phyloP scores from a whole-genome alignment of 2,113 vertebrate species.

The Tiliqua scincoides region DNA sequence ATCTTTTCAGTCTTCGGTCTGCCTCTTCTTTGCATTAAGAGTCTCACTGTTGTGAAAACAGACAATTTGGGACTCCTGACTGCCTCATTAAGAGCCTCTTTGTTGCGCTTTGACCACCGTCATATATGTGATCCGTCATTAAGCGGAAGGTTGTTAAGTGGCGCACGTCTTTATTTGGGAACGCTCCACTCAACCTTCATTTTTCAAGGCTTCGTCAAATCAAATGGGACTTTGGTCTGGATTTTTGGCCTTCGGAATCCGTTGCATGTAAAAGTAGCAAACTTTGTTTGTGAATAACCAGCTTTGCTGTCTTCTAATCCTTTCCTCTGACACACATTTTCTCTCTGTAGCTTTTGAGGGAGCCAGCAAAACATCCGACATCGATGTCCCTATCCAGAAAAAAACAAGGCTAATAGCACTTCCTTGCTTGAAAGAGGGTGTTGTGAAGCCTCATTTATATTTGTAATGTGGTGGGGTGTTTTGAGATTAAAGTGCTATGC shows the following conservation, averaged over 20 bases:
- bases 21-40: too few species aligned
- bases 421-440: conserved; percentile 35
- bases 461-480: conserved; percentile 32
- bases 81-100: too few species aligned
- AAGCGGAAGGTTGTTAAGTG: too few species aligned
- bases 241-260: not conserved
- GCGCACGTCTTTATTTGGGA: too few species aligned
- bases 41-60: too few species aligned
- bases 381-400: not conserved
- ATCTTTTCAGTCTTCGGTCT: too few species aligned
- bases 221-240: not conserved
- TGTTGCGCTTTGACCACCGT: too few species aligned
- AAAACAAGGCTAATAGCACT: conserved; percentile 43
- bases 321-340: not conserved
- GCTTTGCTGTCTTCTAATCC: not conserved
- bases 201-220: not conserved
- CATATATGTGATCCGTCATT: too few species aligned
- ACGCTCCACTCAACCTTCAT: not conserved
- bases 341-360: conserved; percentile 26
- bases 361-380: conserved; percentile 15
- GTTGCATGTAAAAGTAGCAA: not conserved
- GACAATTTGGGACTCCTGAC: too few species aligned
- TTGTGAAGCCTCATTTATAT: conserved; percentile 44
- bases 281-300: not conserved
- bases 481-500: conserved; percentile 51